Conservation (phyloP, 1,140 invertebrate species). For the Brachionus rotundiformis region DNA sequence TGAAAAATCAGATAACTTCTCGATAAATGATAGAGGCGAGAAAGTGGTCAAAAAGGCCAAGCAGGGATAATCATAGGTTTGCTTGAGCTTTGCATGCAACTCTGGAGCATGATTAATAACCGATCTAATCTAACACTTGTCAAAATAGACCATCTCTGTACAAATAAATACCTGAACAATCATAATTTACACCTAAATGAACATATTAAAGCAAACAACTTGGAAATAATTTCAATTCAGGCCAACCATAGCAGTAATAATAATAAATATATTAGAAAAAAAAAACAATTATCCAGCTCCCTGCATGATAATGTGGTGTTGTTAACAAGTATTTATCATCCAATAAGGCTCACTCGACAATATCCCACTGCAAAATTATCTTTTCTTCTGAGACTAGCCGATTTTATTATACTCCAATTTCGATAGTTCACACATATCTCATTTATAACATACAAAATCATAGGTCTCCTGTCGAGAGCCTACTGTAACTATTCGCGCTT, state of each 20-base stretch:
- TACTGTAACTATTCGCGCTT: not conserved
- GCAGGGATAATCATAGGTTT: slow-evolving; percentile 46
- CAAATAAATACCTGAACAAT: not conserved
- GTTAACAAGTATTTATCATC: slow-evolving; percentile 36
- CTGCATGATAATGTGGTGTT: slow-evolving; percentile 33
- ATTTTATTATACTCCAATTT: slow-evolving; percentile 7
- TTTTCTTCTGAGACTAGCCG: slow-evolving; percentile 1
- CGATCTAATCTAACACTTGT: slow-evolving; percentile 37
- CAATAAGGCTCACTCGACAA: not conserved
- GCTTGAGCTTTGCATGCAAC: slow-evolving; percentile 3
- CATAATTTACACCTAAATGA: not conserved
- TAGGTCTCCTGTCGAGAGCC: not conserved
- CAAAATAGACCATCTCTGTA: not conserved
- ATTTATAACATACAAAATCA: not conserved
- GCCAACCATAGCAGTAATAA: too few relatives aligned
- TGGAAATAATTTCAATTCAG: not conserved
- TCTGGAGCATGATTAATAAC: not conserved
- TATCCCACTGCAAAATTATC: not conserved
- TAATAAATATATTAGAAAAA: not conserved
- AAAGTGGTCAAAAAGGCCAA: slow-evolving; percentile 18
- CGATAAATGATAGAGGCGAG: not conserved
- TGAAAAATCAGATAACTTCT: not conserved
- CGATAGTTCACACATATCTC: slow-evolving; percentile 35
- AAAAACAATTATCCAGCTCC: not conserved
- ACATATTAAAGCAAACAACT: not conserved